Conservation (phyloP, 2,888 invertebrate genomes). For the Ichneumoninae sp. region DNA sequence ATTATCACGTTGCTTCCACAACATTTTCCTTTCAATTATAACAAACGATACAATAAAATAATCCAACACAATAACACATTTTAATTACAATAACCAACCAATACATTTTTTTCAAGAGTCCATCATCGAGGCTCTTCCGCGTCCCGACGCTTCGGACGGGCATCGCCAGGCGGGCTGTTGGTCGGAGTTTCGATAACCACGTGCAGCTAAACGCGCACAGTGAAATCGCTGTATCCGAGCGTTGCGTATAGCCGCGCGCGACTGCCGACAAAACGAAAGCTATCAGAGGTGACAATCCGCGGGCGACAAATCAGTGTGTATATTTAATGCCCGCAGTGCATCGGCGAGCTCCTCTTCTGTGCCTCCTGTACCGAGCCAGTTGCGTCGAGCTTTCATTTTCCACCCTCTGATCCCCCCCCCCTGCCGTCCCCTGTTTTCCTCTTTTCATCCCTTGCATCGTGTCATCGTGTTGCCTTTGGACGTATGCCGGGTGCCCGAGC, state of each 20-base stretch:
- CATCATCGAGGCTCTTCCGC: slow-evolving; percentile 7
- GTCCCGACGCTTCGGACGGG: slow-evolving; percentile 26
- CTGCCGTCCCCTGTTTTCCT: slow-evolving; percentile 2
- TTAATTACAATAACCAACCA: neutral
- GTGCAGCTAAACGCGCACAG: slow-evolving; percentile 15
- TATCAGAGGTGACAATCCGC: slow-evolving; percentile 83
- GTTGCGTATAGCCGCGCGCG: slow-evolving; percentile 51
- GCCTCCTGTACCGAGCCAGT: slow-evolving; percentile 12
- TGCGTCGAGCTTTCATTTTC: slow-evolving; percentile 61
- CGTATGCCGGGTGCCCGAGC: slow-evolving; percentile 68
- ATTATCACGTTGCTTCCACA: too few relatives aligned
- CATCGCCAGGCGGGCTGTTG: neutral
- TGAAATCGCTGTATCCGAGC: slow-evolving; percentile 44
- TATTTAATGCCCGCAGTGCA: slow-evolving; percentile 81
- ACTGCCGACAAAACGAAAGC: slow-evolving; percentile 80
- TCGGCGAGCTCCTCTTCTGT: slow-evolving; percentile 56
- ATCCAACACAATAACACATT: too few relatives aligned
- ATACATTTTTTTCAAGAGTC: slow-evolving; percentile 26
- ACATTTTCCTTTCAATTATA: neutral
- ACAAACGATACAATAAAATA: neutral
- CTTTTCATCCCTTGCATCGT: slow-evolving; percentile 64
- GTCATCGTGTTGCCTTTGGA: slow-evolving; percentile 73
- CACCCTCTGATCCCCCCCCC: slow-evolving; percentile 45
- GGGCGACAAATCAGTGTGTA: slow-evolving; percentile 83
- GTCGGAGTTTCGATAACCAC: slow-evolving; percentile 16